Evolutionary conservation across 2,113 vertebrate species (phyloP).

Genomic region (Oreochromis aureus): DNA sequence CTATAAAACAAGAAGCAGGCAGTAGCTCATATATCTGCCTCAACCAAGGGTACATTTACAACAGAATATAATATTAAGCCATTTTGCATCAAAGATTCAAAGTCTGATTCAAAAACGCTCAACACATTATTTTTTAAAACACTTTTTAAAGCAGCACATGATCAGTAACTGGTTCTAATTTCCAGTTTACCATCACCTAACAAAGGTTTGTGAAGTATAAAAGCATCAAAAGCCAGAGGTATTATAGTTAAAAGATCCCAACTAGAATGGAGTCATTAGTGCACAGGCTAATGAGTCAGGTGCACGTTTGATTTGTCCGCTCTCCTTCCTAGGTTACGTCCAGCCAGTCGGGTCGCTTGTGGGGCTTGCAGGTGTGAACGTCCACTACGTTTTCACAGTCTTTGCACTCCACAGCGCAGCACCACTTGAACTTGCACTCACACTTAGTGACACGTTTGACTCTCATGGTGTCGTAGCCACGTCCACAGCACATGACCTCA

Average conservation of each 20-base stretch:
- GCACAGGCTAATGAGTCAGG: neutral
- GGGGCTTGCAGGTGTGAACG: constrained; percentile 94
- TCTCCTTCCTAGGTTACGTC: constrained; percentile 79
- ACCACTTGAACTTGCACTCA: constrained; percentile 99
- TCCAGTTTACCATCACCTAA: constrained; percentile 34
- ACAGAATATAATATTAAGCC: neutral
- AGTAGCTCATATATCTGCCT: neutral
- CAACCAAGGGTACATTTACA: neutral
- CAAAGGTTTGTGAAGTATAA: neutral
- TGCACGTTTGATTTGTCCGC: neutral
- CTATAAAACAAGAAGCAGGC: neutral
- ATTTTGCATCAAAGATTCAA: constrained; percentile 11
- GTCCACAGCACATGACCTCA: constrained; percentile 98
- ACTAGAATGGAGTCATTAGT: neutral
- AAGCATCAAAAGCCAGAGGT: constrained; percentile 20
- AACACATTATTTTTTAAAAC: neutral
- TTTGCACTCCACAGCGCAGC: constrained; percentile 92
- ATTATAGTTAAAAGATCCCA: constrained; percentile 11
- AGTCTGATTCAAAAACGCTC: constrained; percentile 9
- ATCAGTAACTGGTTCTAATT: constrained; percentile 32
- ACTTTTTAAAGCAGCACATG: constrained; percentile 18
- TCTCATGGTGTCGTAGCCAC: constrained; percentile 97
- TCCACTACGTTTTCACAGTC: constrained; percentile 93
- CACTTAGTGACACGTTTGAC: constrained; percentile 90
- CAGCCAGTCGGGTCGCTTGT: constrained; percentile 89